phyloP scores from a whole-genome alignment of 2,113 vertebrate species.

The Myrmecophaga tridactyla region DNA sequence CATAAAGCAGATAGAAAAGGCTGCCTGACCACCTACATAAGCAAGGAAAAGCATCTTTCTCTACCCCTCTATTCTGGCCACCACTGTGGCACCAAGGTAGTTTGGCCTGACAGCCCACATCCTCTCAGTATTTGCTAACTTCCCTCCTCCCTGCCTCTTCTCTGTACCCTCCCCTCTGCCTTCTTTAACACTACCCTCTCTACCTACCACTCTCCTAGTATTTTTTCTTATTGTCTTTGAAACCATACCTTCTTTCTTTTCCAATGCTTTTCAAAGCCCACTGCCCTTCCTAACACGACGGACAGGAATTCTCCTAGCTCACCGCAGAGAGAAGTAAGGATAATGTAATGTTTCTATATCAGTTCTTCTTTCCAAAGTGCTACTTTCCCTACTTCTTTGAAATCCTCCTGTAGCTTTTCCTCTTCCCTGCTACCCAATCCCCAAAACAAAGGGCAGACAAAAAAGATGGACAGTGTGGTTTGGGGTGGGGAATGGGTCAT shows the following conservation, averaged over 20 bases:
- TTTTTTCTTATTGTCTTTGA: neutral
- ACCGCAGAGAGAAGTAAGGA: neutral
- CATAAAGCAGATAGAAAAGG: neutral
- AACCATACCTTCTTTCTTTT: neutral
- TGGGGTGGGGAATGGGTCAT: neutral
- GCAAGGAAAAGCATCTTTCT: neutral
- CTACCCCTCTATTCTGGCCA: neutral
- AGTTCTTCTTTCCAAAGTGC: neutral
- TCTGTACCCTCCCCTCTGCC: neutral
- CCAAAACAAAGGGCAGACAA: neutral
- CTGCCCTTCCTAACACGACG: neutral
- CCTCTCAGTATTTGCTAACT: neutral
- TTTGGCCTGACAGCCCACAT: neutral
- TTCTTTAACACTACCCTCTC: neutral
- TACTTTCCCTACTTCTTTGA: neutral
- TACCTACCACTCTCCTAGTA: neutral
- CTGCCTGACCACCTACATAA: neutral
- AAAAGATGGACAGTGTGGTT: neutral
- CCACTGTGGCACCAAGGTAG: neutral
- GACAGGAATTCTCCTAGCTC: too few species aligned
- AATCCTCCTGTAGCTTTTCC: neutral
- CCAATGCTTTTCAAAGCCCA: neutral
- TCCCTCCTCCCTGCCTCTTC: neutral
- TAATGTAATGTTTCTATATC: neutral
- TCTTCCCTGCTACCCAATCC: neutral